phyloP scores from a whole-genome alignment of 2,113 vertebrate species.

The Nycticebus coucang region DNA sequence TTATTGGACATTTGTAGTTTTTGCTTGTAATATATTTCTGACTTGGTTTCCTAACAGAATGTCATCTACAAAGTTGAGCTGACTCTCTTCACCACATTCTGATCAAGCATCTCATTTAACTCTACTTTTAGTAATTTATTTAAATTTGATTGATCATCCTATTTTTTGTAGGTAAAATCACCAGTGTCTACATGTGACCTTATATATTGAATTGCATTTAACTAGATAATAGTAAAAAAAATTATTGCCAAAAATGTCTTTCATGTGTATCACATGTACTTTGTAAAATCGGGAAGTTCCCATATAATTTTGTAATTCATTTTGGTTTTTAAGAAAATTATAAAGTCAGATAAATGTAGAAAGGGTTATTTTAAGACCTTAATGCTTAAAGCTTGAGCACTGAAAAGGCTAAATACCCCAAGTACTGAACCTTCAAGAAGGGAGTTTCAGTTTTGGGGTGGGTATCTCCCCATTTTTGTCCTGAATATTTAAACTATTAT shows the following conservation, averaged over 20 bases:
- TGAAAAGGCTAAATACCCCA: background rate
- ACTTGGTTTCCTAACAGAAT: background rate
- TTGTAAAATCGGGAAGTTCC: conserved; percentile 1
- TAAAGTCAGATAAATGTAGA: background rate
- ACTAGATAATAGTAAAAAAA: background rate
- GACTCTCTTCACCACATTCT: background rate
- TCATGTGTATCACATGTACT: background rate
- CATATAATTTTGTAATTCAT: background rate
- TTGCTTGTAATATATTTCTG: background rate
- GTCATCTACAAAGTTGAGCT: background rate
- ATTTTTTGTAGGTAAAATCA: background rate
- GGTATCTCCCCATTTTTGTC: background rate
- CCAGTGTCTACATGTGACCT: background rate
- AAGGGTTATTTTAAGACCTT: conserved; percentile 4
- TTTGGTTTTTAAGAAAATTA: background rate
- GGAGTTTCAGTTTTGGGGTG: background rate
- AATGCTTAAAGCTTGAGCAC: background rate
- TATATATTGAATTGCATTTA: background rate
- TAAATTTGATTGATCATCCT: background rate
- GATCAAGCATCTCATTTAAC: background rate
- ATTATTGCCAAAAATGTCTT: background rate
- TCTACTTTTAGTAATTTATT: background rate
- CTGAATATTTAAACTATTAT: conserved; percentile 5
- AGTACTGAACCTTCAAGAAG: background rate
- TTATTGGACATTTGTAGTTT: background rate